Conservation (phyloP, 1,140 invertebrate species). For the Asobara japonica region DNA sequence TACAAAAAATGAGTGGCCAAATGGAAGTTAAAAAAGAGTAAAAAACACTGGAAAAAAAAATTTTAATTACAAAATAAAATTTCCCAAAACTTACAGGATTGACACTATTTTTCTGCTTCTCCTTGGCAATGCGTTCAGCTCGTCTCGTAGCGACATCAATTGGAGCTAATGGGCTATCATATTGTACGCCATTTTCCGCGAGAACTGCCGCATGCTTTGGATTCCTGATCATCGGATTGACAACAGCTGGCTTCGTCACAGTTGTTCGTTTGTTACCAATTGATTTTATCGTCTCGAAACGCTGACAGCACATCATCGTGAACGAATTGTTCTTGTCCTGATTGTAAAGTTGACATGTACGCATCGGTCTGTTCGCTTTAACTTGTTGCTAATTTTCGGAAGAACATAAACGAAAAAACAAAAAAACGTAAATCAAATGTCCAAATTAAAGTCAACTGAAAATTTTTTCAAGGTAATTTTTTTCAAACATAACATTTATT, state of each 20-base stretch:
- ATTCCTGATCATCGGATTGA: conserved; percentile 79
- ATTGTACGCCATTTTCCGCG: conserved; percentile 81
- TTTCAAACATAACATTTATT: conserved; percentile 19
- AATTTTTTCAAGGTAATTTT: neutral
- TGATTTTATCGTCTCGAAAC: conserved; percentile 83
- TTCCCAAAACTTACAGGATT: conserved; percentile 45
- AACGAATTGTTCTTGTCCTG: conserved; percentile 86
- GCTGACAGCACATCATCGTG: conserved; percentile 74
- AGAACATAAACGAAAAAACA: conserved; percentile 26
- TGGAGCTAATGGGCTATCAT: conserved; percentile 86
- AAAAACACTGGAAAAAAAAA: neutral
- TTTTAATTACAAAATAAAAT: too few relatives aligned
- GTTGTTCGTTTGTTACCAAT: conserved; percentile 77
- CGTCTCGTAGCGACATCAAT: conserved; percentile 85
- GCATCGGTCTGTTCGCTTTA: conserved; percentile 78
- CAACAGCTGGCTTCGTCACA: conserved; percentile 76
- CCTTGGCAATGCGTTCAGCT: conserved; percentile 84
- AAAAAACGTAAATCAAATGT: conserved; percentile 12
- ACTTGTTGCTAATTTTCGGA: conserved; percentile 61
- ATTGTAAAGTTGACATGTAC: conserved; percentile 82
- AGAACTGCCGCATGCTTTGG: conserved; percentile 86
- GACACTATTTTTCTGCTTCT: conserved; percentile 74
- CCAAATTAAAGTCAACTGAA: neutral
- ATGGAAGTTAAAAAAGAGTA: too few relatives aligned
- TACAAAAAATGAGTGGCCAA: too few relatives aligned